Evolutionary conservation across 2,888 invertebrate species (phyloP).

Genomic region (Hemistola chrysoprasaria): DNA sequence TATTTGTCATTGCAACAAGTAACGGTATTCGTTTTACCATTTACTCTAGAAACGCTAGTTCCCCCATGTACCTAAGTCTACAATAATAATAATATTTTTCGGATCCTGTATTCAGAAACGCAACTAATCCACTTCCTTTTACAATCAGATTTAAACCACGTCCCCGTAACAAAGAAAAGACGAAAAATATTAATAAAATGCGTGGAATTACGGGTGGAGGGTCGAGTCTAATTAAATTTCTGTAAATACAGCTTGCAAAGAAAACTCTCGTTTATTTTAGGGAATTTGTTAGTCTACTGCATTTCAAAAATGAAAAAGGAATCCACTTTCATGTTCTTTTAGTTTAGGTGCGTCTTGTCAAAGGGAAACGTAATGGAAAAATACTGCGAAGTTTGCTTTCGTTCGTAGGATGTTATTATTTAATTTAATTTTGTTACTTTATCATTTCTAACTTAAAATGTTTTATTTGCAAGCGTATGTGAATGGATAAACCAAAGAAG

Average conservation of each 20-base stretch:
- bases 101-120: conserved; percentile 1
- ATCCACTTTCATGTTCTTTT: conserved; percentile 10
- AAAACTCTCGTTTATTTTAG: conserved; percentile 46
- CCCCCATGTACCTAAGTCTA: conserved; percentile 1
- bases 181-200: conserved; percentile 40
- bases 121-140: conserved; percentile 17
- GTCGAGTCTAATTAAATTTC: conserved; percentile 59
- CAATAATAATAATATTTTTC: no score
- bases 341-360: not conserved
- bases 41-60: conserved; percentile 5
- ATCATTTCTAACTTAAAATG: no score
- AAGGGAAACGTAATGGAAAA: no score
- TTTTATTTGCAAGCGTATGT: no score
- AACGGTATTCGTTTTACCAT: no score
- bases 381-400: no score
- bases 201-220: conserved; percentile 37
- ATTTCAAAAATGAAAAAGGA: conserved; percentile 27
- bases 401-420: no score
- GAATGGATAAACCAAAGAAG: no score
- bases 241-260: conserved; percentile 48
- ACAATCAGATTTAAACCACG: conserved; percentile 21
- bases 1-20: no score
- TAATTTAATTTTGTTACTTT: no score
- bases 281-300: conserved; percentile 44
- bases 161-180: conserved; percentile 29